A percentile compares a stretch with the other conserved stretches of the same genome.
These are phyloP conservation scores for Rhynchopsitta pachyrhyncha DNA, from an alignment of 2,113 vertebrate species.

Conservation along the genomic window DNA sequence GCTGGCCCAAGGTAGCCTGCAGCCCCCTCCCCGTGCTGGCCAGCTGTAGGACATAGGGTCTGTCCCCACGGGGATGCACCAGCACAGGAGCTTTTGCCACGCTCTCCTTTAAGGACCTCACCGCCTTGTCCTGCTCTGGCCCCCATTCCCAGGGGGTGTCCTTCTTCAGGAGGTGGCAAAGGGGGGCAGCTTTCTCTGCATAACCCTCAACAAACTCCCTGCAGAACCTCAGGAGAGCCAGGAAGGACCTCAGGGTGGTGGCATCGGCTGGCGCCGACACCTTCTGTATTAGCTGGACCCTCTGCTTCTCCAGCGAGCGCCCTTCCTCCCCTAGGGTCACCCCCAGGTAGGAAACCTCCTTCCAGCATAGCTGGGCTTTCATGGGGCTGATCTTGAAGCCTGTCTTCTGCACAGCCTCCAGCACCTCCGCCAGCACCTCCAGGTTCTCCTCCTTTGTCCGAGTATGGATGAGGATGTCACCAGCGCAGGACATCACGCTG, in stretches of 20 bases:
- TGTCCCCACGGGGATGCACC: background rate
- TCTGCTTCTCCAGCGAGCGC: slow-evolving; percentile 14
- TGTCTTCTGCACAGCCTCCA: slow-evolving; percentile 11
- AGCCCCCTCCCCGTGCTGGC: background rate
- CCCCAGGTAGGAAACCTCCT: slow-evolving; percentile 57
- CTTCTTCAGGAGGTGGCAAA: slow-evolving; percentile 45
- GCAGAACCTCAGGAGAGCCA: slow-evolving; percentile 29
- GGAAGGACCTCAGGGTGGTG: slow-evolving; percentile 22
- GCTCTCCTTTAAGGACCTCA: slow-evolving; percentile 29
- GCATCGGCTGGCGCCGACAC: background rate
- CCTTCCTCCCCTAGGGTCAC: slow-evolving; percentile 46
- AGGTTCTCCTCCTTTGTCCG: slow-evolving; percentile 42
- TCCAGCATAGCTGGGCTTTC: slow-evolving; percentile 61
- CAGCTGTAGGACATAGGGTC: slow-evolving; percentile 22
- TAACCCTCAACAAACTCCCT: slow-evolving; percentile 44
- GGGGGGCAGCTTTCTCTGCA: slow-evolving; percentile 11
- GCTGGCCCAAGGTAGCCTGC: slow-evolving; percentile 27
- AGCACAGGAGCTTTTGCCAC: background rate
- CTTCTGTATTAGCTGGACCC: slow-evolving; percentile 47
- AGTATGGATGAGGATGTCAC: slow-evolving; percentile 47
- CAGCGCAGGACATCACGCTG: background rate
- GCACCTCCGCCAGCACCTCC: slow-evolving; percentile 34
- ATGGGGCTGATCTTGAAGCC: slow-evolving; percentile 52
- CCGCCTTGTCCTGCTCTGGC: slow-evolving; percentile 19
- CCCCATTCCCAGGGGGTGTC: slow-evolving; percentile 41